Evolutionary conservation across 2,113 vertebrate species (phyloP).

Genomic region (Apteryx mantelli): DNA sequence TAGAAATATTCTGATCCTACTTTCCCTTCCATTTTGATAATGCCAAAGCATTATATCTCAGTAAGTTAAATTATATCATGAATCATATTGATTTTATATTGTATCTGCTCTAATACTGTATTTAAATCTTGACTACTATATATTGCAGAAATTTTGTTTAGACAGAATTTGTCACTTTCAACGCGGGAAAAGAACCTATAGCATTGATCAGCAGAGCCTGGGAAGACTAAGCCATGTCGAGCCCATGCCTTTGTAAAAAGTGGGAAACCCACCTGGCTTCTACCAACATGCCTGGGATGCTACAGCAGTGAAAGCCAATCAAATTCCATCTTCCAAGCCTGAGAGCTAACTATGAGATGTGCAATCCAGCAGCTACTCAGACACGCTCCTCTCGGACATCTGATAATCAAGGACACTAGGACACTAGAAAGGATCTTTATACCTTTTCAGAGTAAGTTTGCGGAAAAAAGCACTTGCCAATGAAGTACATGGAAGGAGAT

Average conservation of each 20-base stretch:
- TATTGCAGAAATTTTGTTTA: constrained; percentile 12
- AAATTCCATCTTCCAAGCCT: neutral
- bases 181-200: neutral
- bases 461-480: neutral
- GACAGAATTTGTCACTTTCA: constrained; percentile 6
- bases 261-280: neutral
- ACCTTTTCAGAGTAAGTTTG: neutral
- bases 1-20: neutral
- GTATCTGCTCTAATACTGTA: neutral
- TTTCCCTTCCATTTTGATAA: constrained; percentile 49
- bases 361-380: neutral
- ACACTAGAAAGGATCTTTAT: neutral
- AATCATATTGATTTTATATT: constrained; percentile 34
- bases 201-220: neutral
- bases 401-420: neutral
- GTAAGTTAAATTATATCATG: constrained; percentile 25
- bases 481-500: neutral
- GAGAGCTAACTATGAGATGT: neutral
- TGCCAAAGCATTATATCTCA: constrained; percentile 15
- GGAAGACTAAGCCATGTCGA: neutral
- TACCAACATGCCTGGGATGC: neutral
- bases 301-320: neutral
- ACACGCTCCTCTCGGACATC: neutral
- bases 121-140: neutral
- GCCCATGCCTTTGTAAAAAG: neutral